phyloP scores from a whole-genome alignment of 1,140 invertebrate species.

The Trichonephila clavata region DNA sequence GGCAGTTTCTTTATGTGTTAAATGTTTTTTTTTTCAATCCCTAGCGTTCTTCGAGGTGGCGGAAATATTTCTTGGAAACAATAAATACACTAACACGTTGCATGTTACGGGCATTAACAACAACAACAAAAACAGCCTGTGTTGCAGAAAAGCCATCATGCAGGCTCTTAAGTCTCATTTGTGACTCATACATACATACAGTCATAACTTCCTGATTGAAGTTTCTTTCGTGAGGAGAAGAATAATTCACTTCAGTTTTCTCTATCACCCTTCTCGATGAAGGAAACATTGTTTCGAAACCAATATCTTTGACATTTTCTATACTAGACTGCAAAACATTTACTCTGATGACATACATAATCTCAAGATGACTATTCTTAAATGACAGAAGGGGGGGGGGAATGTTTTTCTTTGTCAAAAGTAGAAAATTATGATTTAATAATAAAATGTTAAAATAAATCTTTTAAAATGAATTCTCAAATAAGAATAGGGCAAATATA shows the following conservation, averaged over 20 bases:
- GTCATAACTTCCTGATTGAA: not conserved
- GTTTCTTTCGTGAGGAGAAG: not conserved
- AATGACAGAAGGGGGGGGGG: too few species aligned
- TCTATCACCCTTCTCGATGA: not conserved
- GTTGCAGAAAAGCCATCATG: not conserved
- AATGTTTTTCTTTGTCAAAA: too few species aligned
- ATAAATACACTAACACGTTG: not conserved
- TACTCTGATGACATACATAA: too few species aligned
- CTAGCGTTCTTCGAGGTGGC: not conserved
- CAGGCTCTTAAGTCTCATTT: not conserved
- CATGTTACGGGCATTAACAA: not conserved
- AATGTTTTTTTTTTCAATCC: not conserved
- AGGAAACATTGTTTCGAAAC: not conserved
- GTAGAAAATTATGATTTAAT: too few species aligned
- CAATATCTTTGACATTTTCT: too few species aligned
- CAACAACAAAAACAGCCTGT: not conserved
- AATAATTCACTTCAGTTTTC: not conserved
- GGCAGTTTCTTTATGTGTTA: too few species aligned
- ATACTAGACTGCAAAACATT: too few species aligned
- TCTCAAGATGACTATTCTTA: too few species aligned
- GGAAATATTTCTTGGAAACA: not conserved
- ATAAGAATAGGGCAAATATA: too few species aligned
- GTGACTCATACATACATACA: not conserved
- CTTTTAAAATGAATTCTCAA: too few species aligned
- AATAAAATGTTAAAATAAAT: too few species aligned